These are phyloP conservation scores for Cremastinae sp. DNA, from an alignment of 2,888 invertebrate genomes.

Conservation along the genomic window DNA sequence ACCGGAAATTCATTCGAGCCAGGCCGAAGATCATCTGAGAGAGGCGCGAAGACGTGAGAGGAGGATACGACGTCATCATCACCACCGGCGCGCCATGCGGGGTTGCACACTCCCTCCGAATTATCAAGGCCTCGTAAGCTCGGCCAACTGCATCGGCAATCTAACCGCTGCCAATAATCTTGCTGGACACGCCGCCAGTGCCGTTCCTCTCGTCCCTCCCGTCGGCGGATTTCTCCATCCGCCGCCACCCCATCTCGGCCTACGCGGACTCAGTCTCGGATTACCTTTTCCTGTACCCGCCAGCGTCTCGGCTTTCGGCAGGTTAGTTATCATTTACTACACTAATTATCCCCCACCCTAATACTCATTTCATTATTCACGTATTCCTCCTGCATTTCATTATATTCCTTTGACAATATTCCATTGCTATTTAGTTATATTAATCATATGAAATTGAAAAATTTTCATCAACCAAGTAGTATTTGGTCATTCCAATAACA, in stretches of 20 bases:
- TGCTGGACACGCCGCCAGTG: slow-evolving; percentile 63
- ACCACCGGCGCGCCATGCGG: slow-evolving; percentile 74
- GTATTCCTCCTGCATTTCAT: too few species aligned
- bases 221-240: slow-evolving; percentile 76
- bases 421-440: too few species aligned
- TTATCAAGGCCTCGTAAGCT: slow-evolving; percentile 68
- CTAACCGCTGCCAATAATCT: slow-evolving; percentile 61
- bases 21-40: slow-evolving; percentile 70
- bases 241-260: slow-evolving; percentile 78
- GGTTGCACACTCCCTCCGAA: slow-evolving; percentile 76
- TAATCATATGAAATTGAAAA: too few species aligned
- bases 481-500: too few species aligned
- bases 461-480: too few species aligned
- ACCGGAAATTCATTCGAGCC: slow-evolving; percentile 12
- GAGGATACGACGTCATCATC: slow-evolving; percentile 74
- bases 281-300: slow-evolving; percentile 78
- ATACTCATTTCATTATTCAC: too few species aligned
- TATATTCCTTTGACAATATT: too few species aligned
- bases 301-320: slow-evolving; percentile 78
- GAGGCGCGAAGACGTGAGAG: slow-evolving; percentile 76
- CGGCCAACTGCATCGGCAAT: slow-evolving; percentile 58
- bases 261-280: slow-evolving; percentile 77
- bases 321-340: slow-evolving; percentile 71
- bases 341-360: too few species aligned
- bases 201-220: slow-evolving; percentile 69